These are phyloP conservation scores for Cossypha niveicapilla DNA, from an alignment of 2,797 vertebrate genomes.

Conservation along the genomic window DNA sequence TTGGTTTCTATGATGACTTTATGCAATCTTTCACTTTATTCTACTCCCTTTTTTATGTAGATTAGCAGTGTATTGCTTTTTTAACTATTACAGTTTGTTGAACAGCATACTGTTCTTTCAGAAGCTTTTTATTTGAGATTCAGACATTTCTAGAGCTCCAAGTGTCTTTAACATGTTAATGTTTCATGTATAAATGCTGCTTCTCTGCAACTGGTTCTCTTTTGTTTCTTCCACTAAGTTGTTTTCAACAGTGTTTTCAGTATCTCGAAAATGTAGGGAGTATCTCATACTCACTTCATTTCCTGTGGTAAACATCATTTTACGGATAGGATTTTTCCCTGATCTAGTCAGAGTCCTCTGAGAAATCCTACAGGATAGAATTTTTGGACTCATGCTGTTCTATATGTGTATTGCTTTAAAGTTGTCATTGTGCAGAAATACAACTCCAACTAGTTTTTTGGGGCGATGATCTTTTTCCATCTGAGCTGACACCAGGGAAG, in stretches of 20 bases:
- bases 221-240: background rate
- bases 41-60: background rate
- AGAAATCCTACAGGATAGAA: slow-evolving; percentile 36
- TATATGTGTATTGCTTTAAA: slow-evolving; percentile 22
- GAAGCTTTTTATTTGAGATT: background rate
- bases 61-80: background rate
- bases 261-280: background rate
- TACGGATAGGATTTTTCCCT: background rate
- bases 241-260: background rate
- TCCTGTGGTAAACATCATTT: slow-evolving; percentile 22
- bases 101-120: background rate
- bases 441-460: slow-evolving; percentile 18
- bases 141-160: background rate
- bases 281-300: background rate
- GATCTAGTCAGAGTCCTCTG: background rate
- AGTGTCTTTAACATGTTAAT: background rate
- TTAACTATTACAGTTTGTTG: background rate
- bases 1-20: background rate
- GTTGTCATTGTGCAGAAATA: background rate
- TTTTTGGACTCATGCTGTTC: slow-evolving; percentile 30
- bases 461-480: slow-evolving; percentile 51
- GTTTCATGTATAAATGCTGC: background rate
- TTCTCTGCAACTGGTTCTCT: background rate
- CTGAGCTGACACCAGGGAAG: slow-evolving; percentile 33
- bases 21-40: background rate